These are phyloP conservation scores for Hirtodrosophila histrioides DNA, from an alignment of 2,888 invertebrate genomes.

Conservation along the genomic window DNA sequence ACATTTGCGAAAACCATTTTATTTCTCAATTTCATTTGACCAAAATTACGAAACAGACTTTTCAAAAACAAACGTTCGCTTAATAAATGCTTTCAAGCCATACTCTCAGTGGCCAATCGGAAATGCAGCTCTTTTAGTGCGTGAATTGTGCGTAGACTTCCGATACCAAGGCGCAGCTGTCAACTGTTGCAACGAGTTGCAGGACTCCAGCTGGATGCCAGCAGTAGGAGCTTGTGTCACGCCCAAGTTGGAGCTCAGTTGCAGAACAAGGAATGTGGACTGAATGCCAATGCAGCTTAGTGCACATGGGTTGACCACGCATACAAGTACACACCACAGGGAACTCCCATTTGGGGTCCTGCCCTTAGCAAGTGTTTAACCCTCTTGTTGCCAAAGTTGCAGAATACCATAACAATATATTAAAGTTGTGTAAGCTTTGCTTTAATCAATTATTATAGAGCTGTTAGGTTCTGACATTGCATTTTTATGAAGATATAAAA, in stretches of 20 bases:
- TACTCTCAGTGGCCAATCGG: constrained; percentile 3
- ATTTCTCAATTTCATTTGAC: constrained; percentile 39
- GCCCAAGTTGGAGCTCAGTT: constrained; percentile 22
- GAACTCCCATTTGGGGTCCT: constrained; percentile 16
- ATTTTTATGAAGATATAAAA: no score
- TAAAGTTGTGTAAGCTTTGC: constrained; percentile 9
- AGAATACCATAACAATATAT: no score
- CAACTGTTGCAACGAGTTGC: constrained; percentile 27
- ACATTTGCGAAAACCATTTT: constrained; percentile 25
- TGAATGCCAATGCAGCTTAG: constrained; percentile 42
- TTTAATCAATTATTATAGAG: constrained; percentile 27
- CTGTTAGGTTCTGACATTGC: background rate
- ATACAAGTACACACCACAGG: constrained; percentile 33
- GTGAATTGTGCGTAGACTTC: constrained; percentile 28
- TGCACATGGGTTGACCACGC: no score
- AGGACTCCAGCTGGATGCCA: constrained; percentile 3
- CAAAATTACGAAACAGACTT: constrained; percentile 28
- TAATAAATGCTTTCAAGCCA: constrained; percentile 36
- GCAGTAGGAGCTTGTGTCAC: constrained; percentile 11
- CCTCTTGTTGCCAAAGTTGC: constrained; percentile 5
- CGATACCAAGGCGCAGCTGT: constrained; percentile 30
- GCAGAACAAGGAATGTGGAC: constrained; percentile 46
- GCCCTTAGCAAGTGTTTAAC: constrained; percentile 14
- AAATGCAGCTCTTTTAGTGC: constrained; percentile 14
- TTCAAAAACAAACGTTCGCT: constrained; percentile 18